phyloP scores from a whole-genome alignment of 2,888 invertebrate genomes.

The Epirrita christyi region DNA sequence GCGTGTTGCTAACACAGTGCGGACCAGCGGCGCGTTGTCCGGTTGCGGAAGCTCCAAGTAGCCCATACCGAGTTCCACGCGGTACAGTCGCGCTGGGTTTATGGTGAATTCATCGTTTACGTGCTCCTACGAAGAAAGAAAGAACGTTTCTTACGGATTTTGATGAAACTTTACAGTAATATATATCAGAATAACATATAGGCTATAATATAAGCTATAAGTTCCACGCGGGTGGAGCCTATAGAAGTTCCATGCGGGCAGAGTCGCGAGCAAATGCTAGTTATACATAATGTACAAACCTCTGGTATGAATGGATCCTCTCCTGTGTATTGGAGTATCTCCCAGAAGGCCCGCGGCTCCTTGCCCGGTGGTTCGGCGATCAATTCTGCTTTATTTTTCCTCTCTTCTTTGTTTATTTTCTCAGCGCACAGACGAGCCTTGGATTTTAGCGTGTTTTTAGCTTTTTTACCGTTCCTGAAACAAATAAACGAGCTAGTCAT shows the following conservation, averaged over 20 bases:
- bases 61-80: constrained; percentile 98
- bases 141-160: too few species aligned
- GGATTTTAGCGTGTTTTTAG: constrained; percentile 95
- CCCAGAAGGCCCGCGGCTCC: constrained; percentile 95
- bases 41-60: constrained; percentile 99
- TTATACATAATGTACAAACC: constrained; percentile 42
- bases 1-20: constrained; percentile 92
- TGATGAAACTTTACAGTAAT: too few species aligned
- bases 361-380: constrained; percentile 92
- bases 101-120: constrained; percentile 88
- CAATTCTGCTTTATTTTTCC: constrained; percentile 97
- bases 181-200: too few species aligned
- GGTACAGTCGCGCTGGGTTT: constrained; percentile 91
- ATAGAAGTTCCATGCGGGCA: too few species aligned
- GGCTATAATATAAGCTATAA: too few species aligned
- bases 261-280: too few species aligned
- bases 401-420: constrained; percentile 99
- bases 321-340: constrained; percentile 85
- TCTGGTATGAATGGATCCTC: constrained; percentile 74
- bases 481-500: too few species aligned
- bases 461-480: constrained; percentile 89
- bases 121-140: constrained; percentile 84
- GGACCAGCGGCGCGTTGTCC: constrained; percentile 88
- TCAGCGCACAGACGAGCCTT: constrained; percentile 97
- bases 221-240: too few species aligned